These are phyloP conservation scores for Ammospiza caudacuta DNA, from an alignment of 2,113 vertebrate species.

Conservation along the genomic window DNA sequence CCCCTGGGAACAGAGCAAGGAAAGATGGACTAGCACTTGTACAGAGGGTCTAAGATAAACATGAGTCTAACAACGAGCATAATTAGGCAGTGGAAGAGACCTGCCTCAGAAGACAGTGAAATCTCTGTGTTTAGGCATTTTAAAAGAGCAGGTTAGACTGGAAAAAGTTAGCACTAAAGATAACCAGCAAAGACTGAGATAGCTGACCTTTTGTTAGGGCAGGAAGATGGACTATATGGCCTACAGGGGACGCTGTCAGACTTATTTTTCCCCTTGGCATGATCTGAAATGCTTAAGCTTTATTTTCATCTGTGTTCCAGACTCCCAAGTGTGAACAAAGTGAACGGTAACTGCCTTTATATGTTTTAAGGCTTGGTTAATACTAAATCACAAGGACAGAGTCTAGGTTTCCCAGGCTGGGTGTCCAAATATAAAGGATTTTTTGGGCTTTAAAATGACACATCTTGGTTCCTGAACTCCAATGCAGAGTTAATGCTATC, in stretches of 20 bases:
- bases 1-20: neutral
- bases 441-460: neutral
- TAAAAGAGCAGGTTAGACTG: neutral
- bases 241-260: neutral
- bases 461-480: neutral
- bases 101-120: neutral
- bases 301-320: neutral
- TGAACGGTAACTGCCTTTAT: neutral
- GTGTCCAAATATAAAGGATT: neutral
- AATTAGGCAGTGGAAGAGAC: neutral
- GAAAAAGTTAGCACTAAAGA: neutral
- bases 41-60: neutral
- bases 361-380: neutral
- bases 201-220: neutral
- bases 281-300: neutral
- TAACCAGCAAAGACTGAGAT: neutral
- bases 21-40: neutral
- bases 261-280: neutral
- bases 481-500: neutral
- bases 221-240: neutral
- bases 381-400: neutral
- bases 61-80: accelerated
- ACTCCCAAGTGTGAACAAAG: neutral
- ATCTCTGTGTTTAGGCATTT: neutral
- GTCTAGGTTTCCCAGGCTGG: neutral